Evolutionary conservation across 2,888 invertebrate genomes (phyloP).

Genomic region (Gisinianus flammeolus): DNA sequence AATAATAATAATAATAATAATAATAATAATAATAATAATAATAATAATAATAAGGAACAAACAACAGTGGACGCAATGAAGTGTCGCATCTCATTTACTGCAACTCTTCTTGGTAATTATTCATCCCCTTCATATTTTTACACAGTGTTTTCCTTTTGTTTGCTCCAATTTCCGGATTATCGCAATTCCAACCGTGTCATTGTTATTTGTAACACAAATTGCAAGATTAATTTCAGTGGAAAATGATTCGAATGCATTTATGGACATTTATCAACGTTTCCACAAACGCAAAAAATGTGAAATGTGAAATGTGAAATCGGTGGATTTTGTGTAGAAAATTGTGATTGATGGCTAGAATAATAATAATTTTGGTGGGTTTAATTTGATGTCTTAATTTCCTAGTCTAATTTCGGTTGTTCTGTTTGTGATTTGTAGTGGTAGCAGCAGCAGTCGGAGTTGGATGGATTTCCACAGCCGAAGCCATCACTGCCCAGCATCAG

Average conservation of each 20-base stretch:
- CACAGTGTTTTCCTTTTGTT: neutral
- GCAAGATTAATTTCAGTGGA: no score
- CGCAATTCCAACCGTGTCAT: no score
- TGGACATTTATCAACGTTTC: neutral
- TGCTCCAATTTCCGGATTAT: neutral
- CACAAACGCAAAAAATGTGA: no score
- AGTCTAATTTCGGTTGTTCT: neutral
- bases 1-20: no score
- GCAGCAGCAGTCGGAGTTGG: neutral
- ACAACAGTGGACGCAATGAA: no score
- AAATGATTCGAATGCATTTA: no score
- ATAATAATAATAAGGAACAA: neutral
- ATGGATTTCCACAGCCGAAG: neutral
- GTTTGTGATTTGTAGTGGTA: neutral
- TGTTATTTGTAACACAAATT: no score
- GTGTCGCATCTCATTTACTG: neutral
- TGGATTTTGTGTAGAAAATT: no score
- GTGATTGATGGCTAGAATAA: neutral
- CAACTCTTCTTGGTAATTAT: neutral
- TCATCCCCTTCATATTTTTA: neutral
- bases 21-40: no score
- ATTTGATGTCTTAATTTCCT: neutral
- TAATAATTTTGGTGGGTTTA: neutral
- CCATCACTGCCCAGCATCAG: neutral
- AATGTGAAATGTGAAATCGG: no score